Evolutionary conservation across 2,113 vertebrate species (phyloP), one percentile per base, ranked within the genome.

Genomic region (Pygathrix nemaeus): DNA sequence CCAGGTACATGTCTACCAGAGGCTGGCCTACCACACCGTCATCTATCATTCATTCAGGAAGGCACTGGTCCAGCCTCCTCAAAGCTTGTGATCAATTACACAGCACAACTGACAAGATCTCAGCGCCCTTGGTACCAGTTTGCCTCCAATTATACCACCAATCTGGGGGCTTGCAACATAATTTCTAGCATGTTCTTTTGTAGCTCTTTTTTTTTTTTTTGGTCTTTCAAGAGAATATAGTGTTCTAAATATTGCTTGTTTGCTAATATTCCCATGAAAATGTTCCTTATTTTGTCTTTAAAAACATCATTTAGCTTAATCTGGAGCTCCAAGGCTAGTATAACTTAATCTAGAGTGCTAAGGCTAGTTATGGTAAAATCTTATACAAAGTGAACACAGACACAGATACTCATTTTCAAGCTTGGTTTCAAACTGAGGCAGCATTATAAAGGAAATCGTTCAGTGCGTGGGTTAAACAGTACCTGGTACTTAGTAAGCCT

Each of bases 231-330:
- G 88, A 92, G 55, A 87, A 90, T 43, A 38, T 1, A 9, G 78
- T 48, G 17, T 21, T 87, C 57, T 80, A 61, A 81, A 68, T 21
- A 93, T 8, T 61, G 18, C 79, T 82, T 78, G 52, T 57, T 83
- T 97, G 90, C 61, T 70, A 61, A 45, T 88, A 70, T 59, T 88
- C 40, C 85, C 79, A 17, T 12, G 57, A 92, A 94, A 81, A 85
- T 64, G 59, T 80, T 61, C 27, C 52, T 72, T 25, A 50, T 61
- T 75, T 68, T 94, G 73, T 80, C 78, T 94, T 96, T 94, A 86
- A 84, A 94, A 92, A 92, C 83, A 50, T 70, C 52, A 50, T 64
- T 79, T 91, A 43, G 76, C 78, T 95, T 79, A 25, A 84, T 45
- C 35, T 73, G 20, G 4, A 75, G 21, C 50, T 70, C 43, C 40